Evolutionary conservation across 2,888 invertebrate genomes (phyloP), one percentile per base, ranked within the genome.

Genomic region (Xanthia icteritia): DNA sequence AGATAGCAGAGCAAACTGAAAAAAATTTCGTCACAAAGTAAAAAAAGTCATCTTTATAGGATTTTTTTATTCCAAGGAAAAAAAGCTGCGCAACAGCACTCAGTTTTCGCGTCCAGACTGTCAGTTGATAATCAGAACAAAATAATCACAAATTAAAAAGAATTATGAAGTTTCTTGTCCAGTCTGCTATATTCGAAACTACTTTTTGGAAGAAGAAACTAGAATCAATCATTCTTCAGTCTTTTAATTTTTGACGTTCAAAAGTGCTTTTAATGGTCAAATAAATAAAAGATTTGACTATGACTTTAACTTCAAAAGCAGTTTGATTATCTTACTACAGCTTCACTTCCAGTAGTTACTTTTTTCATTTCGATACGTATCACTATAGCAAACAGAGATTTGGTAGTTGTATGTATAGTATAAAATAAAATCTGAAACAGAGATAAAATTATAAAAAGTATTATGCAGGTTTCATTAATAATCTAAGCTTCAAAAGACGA

Each of bases 371-470:
- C 65, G 17, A 76, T 76, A 42, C 76, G 76, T 31, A 76, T 56
- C 4, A 64, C 45, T 39, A 76, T 48, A 11, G 64, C 45, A 17
- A 76, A 17, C 56, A 76, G 45, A 15, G 63, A 45, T 39, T 76
- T 76, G 11, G 56, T 48, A 9, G 48, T 65, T 8, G 76, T 76
- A 5, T 64, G 65, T 60, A 76, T 42, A 27, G 48, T 58, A 36
- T 76, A 76, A 20, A 76, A 76, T 65, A 76, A 48, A 23, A 76
- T 48, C 76, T 76, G 65, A 39, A 76, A 76, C 39, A 76, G 11
- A n/a, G 0, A 51, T n/a, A 11, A 0, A 0, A 45, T 42, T 42
- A 42, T 45, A 15, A 45, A 9, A 42, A 42, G 17, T 42, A 11
- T 1, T 42, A 42, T 11, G 42, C 42, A 42, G 42, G 42, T 42